phyloP scores from a whole-genome alignment of 1,140 invertebrate species.

The Heliconius congener region DNA sequence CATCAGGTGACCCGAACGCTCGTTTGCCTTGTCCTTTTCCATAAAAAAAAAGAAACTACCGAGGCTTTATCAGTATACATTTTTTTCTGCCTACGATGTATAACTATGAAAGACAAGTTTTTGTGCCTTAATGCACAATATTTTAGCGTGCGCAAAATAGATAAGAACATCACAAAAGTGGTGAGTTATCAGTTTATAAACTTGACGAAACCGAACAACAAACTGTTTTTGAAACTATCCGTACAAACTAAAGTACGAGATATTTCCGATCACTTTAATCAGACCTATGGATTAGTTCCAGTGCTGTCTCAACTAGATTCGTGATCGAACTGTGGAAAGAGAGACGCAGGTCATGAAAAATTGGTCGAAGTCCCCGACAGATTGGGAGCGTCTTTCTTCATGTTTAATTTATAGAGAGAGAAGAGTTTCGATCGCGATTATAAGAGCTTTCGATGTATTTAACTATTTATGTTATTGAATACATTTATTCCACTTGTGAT shows the following conservation, averaged over 20 bases:
- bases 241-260: neutral
- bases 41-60: too few relatives aligned
- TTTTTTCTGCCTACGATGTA: too few relatives aligned
- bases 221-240: neutral
- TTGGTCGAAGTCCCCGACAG: neutral
- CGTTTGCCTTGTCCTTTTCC: too few relatives aligned
- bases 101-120: too few relatives aligned
- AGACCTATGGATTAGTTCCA: neutral
- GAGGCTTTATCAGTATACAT: too few relatives aligned
- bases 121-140: too few relatives aligned
- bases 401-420: neutral
- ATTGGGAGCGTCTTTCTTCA: neutral
- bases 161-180: neutral
- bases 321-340: neutral
- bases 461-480: too few relatives aligned
- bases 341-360: neutral
- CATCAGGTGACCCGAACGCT: too few relatives aligned
- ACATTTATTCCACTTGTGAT: too few relatives aligned
- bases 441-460: neutral
- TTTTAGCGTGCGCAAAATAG: neutral
- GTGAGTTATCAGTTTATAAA: neutral
- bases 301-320: neutral
- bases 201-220: neutral
- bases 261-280: conserved; percentile 2
- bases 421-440: neutral